These are phyloP conservation scores for Gonatopus flavifemur DNA, from an alignment of 1,140 invertebrate genomes.

Conservation along the genomic window DNA sequence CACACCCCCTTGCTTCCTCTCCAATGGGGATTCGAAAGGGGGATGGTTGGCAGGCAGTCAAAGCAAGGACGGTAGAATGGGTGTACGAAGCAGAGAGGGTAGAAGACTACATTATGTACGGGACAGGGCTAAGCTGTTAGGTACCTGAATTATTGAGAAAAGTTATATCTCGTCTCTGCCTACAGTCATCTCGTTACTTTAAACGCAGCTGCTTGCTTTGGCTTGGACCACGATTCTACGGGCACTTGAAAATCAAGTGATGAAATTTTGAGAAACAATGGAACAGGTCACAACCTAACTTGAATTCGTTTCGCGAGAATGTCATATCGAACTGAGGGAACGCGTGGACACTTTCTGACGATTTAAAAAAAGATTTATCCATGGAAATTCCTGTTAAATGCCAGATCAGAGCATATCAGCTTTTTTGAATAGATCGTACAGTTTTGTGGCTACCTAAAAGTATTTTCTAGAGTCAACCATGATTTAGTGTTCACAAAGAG, in stretches of 20 bases:
- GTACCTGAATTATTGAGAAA: conserved; percentile 55
- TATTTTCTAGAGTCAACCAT: too few relatives aligned
- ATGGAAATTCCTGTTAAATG: too few relatives aligned
- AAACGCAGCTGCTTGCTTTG: conserved; percentile 49
- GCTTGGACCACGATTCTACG: too few relatives aligned
- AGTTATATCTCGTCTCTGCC: conserved; percentile 56
- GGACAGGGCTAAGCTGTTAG: conserved; percentile 59
- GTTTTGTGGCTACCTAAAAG: too few relatives aligned
- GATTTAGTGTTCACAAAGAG: too few relatives aligned
- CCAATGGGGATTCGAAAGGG: background rate
- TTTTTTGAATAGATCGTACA: too few relatives aligned
- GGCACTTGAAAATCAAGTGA: conserved; percentile 27
- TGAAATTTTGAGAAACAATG: conserved; percentile 18
- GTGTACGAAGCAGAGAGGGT: conserved; percentile 9
- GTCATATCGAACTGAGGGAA: too few relatives aligned
- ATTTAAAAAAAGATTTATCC: too few relatives aligned
- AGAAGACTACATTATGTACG: conserved; percentile 55
- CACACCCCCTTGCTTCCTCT: background rate
- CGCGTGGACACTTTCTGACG: too few relatives aligned
- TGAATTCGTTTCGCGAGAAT: too few relatives aligned
- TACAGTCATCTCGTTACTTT: conserved; percentile 57
- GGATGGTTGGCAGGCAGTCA: conserved; percentile 22
- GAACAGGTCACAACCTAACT: too few relatives aligned
- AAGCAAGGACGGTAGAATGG: conserved; percentile 21
- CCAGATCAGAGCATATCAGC: too few relatives aligned